Base-by-base conservation (phyloP, 2,888 invertebrate species). In the Pyrrhia umbra region DNA sequence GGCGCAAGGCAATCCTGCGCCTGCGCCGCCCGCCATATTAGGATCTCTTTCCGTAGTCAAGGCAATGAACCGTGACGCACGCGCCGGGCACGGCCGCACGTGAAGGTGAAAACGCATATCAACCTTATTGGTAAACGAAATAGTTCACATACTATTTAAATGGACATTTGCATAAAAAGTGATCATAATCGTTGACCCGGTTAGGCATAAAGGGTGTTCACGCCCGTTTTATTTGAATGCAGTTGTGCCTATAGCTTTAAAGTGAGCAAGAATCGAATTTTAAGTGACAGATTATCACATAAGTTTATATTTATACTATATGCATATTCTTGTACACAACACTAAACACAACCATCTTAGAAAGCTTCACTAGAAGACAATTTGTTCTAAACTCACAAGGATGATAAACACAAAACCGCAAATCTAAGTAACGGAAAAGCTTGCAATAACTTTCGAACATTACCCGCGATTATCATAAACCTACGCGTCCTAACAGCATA, bases 1-100 rank as follows among this genome's bases (percentile, higher is more conserved):
- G 92, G 92, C 92, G 91, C 93, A 92, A 92, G 91, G 91, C 87
- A 84, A 92, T 88, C 92, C 87, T 86, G 90, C 83, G 87, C 84
- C 85, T 85, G 88, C 83, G 87, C 84, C 82, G 82, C 80, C 75
- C 81, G 83, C 94, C 94, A 92, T 94, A 95, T 94, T 92, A 92
- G 94, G 94, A 90, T 88, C 88, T 89, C 91, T 92, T 91, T 92
- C 90, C 90, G 90, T 85, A 90, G 83, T 92, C 92, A 93, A 93
- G 93, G 94, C 94, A 92, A 91, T 93, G 94, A 94, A 93, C 94
- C 92, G 88, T 92, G 92, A 93, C 94, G 89, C 90, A 84, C 86
- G 83, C 78, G 72, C 80, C 79, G 77, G 77, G 79, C 83, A 73
- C 69, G 78, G 77, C 69, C 64, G 50, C 25, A 64, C 64, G 43